Conservation (phyloP, 2,888 invertebrate genomes). For the Labia minor region DNA sequence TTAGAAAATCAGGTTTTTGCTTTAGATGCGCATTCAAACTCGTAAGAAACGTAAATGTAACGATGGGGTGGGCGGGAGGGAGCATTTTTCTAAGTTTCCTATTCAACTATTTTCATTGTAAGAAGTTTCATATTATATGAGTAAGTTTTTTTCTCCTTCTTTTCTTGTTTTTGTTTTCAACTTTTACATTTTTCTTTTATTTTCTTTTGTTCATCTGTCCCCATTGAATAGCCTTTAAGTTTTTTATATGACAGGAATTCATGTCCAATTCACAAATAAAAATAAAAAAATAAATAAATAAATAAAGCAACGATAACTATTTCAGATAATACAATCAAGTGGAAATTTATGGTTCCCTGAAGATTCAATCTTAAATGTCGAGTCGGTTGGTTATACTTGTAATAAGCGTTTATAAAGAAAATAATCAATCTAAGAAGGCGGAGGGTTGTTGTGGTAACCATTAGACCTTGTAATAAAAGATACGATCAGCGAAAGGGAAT, state of each 20-base stretch:
- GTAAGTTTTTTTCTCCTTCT: neutral
- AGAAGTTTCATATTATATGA: neutral
- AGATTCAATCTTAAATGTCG: neutral
- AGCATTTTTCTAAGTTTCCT: neutral
- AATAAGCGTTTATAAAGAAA: neutral
- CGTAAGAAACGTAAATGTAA: too few species aligned
- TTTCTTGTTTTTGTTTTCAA: neutral
- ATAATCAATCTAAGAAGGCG: neutral
- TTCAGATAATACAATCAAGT: too few species aligned
- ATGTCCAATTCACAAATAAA: too few species aligned
- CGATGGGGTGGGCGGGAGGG: too few species aligned
- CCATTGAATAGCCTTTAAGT: neutral
- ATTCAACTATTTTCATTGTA: slow-evolving; percentile 4
- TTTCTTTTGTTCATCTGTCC: neutral
- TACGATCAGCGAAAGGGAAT: neutral
- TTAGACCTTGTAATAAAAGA: slow-evolving; percentile 2
- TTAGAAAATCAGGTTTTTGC: too few species aligned
- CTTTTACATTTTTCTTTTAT: too few species aligned
- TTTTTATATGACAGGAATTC: neutral
- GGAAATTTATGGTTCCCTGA: neutral
- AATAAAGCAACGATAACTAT: too few species aligned
- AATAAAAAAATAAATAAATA: too few species aligned
- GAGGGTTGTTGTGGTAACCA: neutral
- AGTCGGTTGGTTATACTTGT: neutral
- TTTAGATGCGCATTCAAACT: too few species aligned